A percentile compares a stretch with the other conserved stretches of the same genome.
phyloP scores from a whole-genome alignment of 2,888 invertebrate species.

The Archips crataeganus region DNA sequence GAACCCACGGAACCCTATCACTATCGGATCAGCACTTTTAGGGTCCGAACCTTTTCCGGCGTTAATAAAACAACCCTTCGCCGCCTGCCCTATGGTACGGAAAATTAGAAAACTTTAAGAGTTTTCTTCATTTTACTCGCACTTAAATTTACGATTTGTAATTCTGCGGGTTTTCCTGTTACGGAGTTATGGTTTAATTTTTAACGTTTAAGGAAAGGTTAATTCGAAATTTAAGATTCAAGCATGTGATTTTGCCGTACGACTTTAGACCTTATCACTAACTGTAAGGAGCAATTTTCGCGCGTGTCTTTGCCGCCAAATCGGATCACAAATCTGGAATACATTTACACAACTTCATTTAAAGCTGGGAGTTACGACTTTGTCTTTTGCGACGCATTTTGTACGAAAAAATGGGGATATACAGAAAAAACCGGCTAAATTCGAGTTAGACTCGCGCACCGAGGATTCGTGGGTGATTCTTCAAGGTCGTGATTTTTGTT shows the following conservation, averaged over 20 bases:
- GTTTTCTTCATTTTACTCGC: constrained; percentile 29
- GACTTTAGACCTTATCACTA: neutral
- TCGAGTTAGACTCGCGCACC: no score
- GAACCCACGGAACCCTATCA: constrained; percentile 34
- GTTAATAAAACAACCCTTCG: constrained; percentile 41
- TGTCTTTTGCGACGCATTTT: no score
- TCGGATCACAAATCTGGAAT: neutral
- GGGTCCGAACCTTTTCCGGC: constrained; percentile 38
- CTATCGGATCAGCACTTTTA: constrained; percentile 42
- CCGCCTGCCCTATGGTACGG: constrained; percentile 37
- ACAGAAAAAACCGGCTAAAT: no score
- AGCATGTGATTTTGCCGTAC: neutral
- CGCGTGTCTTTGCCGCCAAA: neutral
- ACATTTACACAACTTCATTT: neutral
- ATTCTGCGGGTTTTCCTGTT: constrained; percentile 27
- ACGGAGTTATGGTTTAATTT: constrained; percentile 30
- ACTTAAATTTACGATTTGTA: constrained; percentile 24
- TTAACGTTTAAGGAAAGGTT: constrained; percentile 10
- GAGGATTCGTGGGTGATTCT: no score
- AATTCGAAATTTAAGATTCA: neutral
- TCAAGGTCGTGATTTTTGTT: no score
- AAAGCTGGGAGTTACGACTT: no score
- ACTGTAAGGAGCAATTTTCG: neutral
- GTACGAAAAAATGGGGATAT: no score
- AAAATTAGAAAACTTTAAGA: constrained; percentile 39